These are phyloP conservation scores for Contarinia nasturtii DNA, from an alignment of 1,140 invertebrate genomes.

Conservation along the genomic window DNA sequence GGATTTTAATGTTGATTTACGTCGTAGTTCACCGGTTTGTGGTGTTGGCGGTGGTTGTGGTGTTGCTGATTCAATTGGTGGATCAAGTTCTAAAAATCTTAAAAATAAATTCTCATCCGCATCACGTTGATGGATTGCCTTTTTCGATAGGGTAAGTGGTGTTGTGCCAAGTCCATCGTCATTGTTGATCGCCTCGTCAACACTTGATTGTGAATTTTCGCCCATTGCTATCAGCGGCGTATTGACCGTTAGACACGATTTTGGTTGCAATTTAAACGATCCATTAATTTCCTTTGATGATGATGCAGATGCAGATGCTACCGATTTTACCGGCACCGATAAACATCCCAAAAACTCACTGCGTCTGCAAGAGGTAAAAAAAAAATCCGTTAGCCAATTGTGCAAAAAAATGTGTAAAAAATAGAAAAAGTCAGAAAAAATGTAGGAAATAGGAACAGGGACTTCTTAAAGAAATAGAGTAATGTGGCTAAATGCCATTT, in stretches of 20 bases:
- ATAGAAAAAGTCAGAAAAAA: too few species aligned
- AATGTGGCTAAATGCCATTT: too few species aligned
- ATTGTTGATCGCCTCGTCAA: slow-evolving; percentile 3
- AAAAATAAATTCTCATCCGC: slow-evolving; percentile 56
- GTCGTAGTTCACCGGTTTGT: slow-evolving; percentile 2
- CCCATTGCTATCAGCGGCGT: background rate
- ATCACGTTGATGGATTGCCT: slow-evolving; percentile 37
- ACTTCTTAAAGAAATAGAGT: too few species aligned
- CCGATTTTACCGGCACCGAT: slow-evolving; percentile 51
- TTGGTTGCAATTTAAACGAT: slow-evolving; percentile 31
- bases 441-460: too few species aligned
- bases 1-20: slow-evolving; percentile 18
- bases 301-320: slow-evolving; percentile 29
- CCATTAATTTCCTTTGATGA: slow-evolving; percentile 24
- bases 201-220: background rate
- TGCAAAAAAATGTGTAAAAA: too few species aligned
- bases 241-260: slow-evolving; percentile 14
- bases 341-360: slow-evolving; percentile 65
- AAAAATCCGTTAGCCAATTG: too few species aligned
- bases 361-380: slow-evolving; percentile 32
- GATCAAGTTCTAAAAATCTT: slow-evolving; percentile 59
- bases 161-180: slow-evolving; percentile 1
- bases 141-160: slow-evolving; percentile 18
- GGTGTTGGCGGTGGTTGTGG: slow-evolving; percentile 5
- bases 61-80: slow-evolving; percentile 30